phyloP scores from a whole-genome alignment of 2,113 vertebrate genomes.

The Takifugu bimaculatus region DNA sequence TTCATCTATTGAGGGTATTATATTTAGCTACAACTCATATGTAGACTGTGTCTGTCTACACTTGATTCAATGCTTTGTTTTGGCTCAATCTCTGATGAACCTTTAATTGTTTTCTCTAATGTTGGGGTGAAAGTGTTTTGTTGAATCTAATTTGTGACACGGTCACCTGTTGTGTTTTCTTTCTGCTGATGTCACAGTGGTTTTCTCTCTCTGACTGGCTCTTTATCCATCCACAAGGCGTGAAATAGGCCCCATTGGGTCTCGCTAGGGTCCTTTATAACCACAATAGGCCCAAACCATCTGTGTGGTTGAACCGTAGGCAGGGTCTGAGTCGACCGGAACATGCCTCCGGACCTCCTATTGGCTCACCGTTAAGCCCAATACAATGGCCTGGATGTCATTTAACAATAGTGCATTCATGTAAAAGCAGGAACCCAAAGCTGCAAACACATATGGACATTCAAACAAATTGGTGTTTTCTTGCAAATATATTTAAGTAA shows the following conservation, averaged over 20 bases:
- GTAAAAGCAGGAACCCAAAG: slow-evolving; percentile 32
- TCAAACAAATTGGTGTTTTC: background rate
- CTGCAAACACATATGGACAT: slow-evolving; percentile 9
- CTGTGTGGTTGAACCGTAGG: slow-evolving; percentile 54
- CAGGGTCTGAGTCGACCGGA: slow-evolving; percentile 44
- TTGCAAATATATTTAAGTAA: background rate
- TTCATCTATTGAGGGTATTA: background rate
- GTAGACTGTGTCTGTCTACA: background rate
- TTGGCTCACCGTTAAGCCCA: slow-evolving; percentile 29
- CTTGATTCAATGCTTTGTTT: background rate
- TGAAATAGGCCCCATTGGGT: slow-evolving; percentile 60
- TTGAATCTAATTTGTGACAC: slow-evolving; percentile 65
- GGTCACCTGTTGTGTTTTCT: slow-evolving; percentile 39
- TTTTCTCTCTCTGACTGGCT: slow-evolving; percentile 54
- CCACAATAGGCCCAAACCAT: slow-evolving; percentile 60
- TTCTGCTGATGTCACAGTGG: slow-evolving; percentile 51
- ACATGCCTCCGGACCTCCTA: slow-evolving; percentile 59
- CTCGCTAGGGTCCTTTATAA: slow-evolving; percentile 31
- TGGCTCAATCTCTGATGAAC: slow-evolving; percentile 15
- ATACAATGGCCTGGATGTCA: slow-evolving; percentile 46
- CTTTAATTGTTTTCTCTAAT: slow-evolving; percentile 9
- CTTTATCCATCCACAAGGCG: slow-evolving; percentile 51
- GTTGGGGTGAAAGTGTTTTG: slow-evolving; percentile 39
- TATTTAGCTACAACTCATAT: background rate
- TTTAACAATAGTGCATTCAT: slow-evolving; percentile 46